A percentile compares a stretch with the other conserved stretches of the same genome.
Evolutionary conservation across 2,113 vertebrate species (phyloP).

Genomic region (Istiophorus platypterus): DNA sequence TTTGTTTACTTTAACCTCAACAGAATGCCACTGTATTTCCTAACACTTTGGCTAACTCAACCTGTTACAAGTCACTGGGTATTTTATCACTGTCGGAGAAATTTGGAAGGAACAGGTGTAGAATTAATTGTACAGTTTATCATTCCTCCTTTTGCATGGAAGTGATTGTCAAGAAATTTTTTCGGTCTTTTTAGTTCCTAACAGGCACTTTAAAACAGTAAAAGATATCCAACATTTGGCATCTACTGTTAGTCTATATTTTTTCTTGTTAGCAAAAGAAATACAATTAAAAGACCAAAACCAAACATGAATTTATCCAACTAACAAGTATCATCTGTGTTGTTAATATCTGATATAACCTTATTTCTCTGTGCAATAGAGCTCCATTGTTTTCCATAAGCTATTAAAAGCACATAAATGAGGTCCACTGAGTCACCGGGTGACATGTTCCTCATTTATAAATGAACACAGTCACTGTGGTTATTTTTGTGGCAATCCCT

Average conservation of each 20-base stretch:
- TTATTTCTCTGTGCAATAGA: neutral
- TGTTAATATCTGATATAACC: too few relatives aligned
- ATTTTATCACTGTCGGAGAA: neutral
- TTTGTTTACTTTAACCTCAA: neutral
- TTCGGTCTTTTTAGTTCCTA: too few relatives aligned
- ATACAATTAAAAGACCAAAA: neutral
- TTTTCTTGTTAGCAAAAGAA: neutral
- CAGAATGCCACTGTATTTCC: neutral
- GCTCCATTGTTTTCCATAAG: neutral
- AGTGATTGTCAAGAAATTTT: neutral
- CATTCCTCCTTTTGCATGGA: neutral
- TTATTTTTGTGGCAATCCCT: neutral
- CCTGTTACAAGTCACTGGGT: neutral
- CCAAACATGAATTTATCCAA: neutral
- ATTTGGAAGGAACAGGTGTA: neutral
- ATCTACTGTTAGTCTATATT: neutral
- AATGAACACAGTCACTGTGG: neutral
- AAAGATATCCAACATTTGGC: neutral
- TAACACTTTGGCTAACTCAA: neutral
- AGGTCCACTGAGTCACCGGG: neutral
- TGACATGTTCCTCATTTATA: too few relatives aligned
- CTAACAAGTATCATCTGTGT: neutral
- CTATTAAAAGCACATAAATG: neutral
- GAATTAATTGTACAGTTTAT: neutral
- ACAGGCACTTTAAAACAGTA: neutral